Evolutionary conservation across 35 echinoderm and acorn worm genomes (phyloP), one percentile per base, ranked within the genome.

Genomic region (Anneissia japonica): DNA sequence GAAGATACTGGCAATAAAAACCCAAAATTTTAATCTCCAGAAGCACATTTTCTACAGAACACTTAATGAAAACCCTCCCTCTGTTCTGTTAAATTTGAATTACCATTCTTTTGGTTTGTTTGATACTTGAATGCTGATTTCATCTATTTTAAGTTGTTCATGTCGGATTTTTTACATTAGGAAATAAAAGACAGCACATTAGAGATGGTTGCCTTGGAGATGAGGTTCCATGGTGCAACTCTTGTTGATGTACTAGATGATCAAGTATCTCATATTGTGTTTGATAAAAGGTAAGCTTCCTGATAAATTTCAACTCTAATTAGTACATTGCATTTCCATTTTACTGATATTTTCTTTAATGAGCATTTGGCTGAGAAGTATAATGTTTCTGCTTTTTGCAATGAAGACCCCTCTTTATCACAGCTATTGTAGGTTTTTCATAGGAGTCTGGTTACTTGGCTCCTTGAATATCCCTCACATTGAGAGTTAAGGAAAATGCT

Each of bases 141-240:
- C n/a, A n/a, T n/a, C n/a, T n/a, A n/a, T n/a, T n/a, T n/a, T n/a
- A n/a, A n/a, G n/a, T n/a, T n/a, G n/a, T n/a, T n/a, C n/a, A n/a
- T n/a, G n/a, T n/a, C n/a, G n/a, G 31, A 35, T 37, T 77, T 77
- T 39, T 81, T 13, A 64, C 19, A 45, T n/a, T 73, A 98, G 95
- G 76, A 93, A 39, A 93, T 98, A 36, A 91, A 93, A 82, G 89
- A 93, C 83, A 89, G 91, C 73, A 81, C 77, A n/a, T 72, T 98
- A 29, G 92, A 98, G 37, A 33, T 98, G 55, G 89, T 98, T 74
- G 86, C 91, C 74, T 40, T 98, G 86, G 95, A 98, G 77, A 85
- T 98, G 83, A 85, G 92, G 23, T 98, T 94, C 73, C 89, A 98
- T 81, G 95, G 95, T 40, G 95, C 91, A 36, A 86, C 83, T 34